phyloP scores from a whole-genome alignment of 2,113 vertebrate species.

The Neogobius melanostomus region DNA sequence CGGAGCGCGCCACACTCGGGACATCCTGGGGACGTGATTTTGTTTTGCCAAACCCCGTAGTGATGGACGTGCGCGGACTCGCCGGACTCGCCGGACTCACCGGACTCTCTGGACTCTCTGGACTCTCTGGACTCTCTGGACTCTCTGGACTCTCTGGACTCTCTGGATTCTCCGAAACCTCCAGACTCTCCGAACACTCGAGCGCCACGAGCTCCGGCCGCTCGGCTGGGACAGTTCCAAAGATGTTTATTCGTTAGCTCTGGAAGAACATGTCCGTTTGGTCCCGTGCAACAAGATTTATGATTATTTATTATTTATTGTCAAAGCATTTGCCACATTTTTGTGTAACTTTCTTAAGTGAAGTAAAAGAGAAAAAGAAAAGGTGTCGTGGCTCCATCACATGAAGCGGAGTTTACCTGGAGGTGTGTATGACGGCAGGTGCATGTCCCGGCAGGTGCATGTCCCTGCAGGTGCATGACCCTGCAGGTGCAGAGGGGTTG shows the following conservation, averaged over 20 bases:
- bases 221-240: constrained; percentile 78
- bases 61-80: background rate
- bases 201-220: constrained; percentile 30
- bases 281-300: constrained; percentile 87
- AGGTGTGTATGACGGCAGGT: no score
- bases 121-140: no score
- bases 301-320: constrained; percentile 99
- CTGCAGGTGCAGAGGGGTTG: no score
- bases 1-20: constrained; percentile 33
- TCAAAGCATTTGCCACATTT: constrained; percentile 92
- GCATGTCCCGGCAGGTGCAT: no score
- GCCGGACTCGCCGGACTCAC: no score
- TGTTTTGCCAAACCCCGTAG: constrained; percentile 3
- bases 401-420: no score
- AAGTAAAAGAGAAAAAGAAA: constrained; percentile 83
- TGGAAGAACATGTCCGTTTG: constrained; percentile 82
- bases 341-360: constrained; percentile 94
- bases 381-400: background rate
- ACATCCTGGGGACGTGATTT: background rate
- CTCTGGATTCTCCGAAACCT: background rate
- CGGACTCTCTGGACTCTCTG: background rate
- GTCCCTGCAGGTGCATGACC: no score
- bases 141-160: no score
- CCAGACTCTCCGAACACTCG: background rate
- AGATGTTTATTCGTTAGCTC: constrained; percentile 89